Percentiles rank a stretch among this genome's conserved stretches.
These are phyloP conservation scores for Sitodiplosis mosellana DNA, from an alignment of 1,140 invertebrate species.

Conservation along the genomic window DNA sequence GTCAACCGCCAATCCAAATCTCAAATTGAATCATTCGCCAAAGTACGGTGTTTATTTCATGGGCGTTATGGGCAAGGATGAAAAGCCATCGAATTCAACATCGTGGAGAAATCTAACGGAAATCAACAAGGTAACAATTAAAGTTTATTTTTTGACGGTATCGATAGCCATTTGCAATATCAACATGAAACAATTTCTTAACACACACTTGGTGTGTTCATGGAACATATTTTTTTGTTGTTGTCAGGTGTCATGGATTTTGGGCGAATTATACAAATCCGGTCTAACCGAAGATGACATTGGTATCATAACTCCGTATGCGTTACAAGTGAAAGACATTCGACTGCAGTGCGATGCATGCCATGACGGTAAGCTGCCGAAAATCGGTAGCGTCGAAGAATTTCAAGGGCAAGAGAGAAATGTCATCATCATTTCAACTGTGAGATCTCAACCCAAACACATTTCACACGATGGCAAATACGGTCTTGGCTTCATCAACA, in stretches of 20 bases:
- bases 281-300: constrained; percentile 50
- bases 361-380: constrained; percentile 45
- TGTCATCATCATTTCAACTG: constrained; percentile 73
- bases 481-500: constrained; percentile 55
- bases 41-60: constrained; percentile 61
- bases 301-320: constrained; percentile 86
- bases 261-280: constrained; percentile 39
- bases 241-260: constrained; percentile 28
- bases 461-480: constrained; percentile 34
- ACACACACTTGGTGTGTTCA: no score
- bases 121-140: constrained; percentile 49
- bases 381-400: constrained; percentile 87
- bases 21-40: no score
- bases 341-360: constrained; percentile 25
- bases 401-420: constrained; percentile 80
- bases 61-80: constrained; percentile 59
- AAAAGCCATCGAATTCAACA: constrained; percentile 52
- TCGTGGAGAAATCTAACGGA: constrained; percentile 84
- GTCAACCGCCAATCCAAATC: no score
- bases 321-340: constrained; percentile 53
- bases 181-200: no score
- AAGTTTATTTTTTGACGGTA: no score
- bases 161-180: no score
- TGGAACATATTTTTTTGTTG: constrained; percentile 1
- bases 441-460: constrained; percentile 38